phyloP scores from a whole-genome alignment of 2,113 vertebrate genomes.

The Eulemur rufifrons region DNA sequence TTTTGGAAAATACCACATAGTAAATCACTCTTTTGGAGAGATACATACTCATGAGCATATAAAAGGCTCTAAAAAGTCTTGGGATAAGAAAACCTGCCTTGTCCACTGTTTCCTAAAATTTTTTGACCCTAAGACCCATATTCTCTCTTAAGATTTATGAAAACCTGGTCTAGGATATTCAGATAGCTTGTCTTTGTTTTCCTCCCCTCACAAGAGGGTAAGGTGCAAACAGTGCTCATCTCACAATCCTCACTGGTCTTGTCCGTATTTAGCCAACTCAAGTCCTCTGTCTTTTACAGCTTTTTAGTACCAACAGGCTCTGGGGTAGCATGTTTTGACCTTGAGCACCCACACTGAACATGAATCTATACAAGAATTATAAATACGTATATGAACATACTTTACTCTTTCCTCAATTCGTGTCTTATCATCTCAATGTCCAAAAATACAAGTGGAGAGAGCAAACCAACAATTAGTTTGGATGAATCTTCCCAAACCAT shows the following conservation, averaged over 20 bases:
- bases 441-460: not conserved
- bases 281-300: not conserved
- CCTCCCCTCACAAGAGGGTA: not conserved
- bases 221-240: not conserved
- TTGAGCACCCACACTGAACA: not conserved
- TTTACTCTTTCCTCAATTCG: not conserved
- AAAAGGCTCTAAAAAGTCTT: not conserved
- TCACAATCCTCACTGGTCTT: not conserved
- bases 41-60: accelerated
- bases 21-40: not conserved
- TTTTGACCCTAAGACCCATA: not conserved
- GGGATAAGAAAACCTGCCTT: not conserved
- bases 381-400: not conserved
- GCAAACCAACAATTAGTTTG: not conserved
- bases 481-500: not conserved
- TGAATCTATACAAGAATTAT: not conserved
- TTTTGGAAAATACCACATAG: not conserved
- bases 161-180: not conserved
- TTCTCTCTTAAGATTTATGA: not conserved
- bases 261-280: not conserved
- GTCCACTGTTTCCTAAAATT: not conserved
- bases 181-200: not conserved
- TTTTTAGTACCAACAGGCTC: not conserved
- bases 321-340: not conserved
- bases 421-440: not conserved